Evolutionary conservation across 1,140 invertebrate genomes (phyloP).

Genomic region (Dufourea novaeangliae): DNA sequence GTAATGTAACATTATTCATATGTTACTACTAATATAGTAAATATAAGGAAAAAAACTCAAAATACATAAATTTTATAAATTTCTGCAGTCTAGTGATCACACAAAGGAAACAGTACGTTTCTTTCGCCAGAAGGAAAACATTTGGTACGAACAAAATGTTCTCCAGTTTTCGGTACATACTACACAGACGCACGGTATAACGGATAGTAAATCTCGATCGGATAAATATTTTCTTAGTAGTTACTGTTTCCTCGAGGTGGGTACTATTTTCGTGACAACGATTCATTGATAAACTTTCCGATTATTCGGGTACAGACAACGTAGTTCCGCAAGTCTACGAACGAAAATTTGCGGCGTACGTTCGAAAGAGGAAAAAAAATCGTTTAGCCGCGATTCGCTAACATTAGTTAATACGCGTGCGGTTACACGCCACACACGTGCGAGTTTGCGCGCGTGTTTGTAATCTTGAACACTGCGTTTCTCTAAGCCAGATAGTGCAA

Average conservation of each 20-base stretch:
- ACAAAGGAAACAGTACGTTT: too few species aligned
- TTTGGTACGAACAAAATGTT: too few species aligned
- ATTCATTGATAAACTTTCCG: background rate
- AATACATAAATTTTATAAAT: too few species aligned
- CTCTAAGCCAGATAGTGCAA: too few species aligned
- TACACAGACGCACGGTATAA: background rate
- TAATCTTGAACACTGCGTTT: too few species aligned
- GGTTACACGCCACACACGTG: too few species aligned
- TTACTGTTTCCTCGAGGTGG: background rate
- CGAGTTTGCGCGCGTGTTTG: too few species aligned
- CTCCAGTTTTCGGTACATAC: background rate
- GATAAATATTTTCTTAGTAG: constrained; percentile 18
- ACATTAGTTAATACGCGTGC: background rate
- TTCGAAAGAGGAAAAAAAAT: background rate
- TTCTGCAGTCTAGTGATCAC: too few species aligned
- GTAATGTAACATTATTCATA: too few species aligned
- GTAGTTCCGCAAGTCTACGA: background rate
- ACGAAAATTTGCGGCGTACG: background rate
- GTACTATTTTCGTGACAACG: constrained; percentile 10
- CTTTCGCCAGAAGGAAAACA: too few species aligned
- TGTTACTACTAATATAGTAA: too few species aligned
- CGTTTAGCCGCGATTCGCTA: background rate
- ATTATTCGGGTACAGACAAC: background rate
- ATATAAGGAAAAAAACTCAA: too few species aligned
- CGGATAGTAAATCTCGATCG: background rate